Evolutionary conservation across 1,140 invertebrate species (phyloP).

Genomic region (Dufourea novaeangliae): DNA sequence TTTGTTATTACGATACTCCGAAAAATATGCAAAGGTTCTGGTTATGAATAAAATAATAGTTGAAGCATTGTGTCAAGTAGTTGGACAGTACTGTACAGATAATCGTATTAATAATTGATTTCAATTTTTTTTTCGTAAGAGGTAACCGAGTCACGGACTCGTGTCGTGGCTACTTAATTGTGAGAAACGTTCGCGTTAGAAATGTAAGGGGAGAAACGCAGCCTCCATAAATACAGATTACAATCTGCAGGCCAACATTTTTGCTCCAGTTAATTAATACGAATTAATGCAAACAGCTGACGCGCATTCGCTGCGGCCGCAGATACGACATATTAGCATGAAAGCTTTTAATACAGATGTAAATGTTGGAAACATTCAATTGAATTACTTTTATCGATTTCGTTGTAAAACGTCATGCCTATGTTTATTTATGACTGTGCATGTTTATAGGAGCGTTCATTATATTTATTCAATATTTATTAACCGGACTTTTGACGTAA

Average conservation of each 20-base stretch:
- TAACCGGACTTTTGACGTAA: too few species aligned
- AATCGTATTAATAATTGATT: not conserved
- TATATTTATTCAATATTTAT: too few species aligned
- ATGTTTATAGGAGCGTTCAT: too few species aligned
- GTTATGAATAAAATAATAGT: too few species aligned
- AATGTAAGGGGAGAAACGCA: not conserved
- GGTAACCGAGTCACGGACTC: not conserved
- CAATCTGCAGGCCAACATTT: not conserved
- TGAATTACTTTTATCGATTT: not conserved
- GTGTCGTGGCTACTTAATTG: not conserved
- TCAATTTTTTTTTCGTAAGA: not conserved
- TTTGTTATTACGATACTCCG: too few species aligned
- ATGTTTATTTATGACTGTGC: too few species aligned
- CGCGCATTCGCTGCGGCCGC: not conserved
- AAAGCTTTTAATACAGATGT: not conserved
- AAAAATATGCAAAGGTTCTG: too few species aligned
- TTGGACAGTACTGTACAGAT: not conserved
- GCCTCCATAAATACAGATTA: constrained; percentile 17
- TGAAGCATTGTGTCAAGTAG: too few species aligned
- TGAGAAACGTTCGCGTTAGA: constrained; percentile 1
- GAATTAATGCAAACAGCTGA: not conserved
- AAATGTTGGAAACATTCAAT: not conserved
- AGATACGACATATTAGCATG: not conserved
- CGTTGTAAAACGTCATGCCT: too few species aligned
- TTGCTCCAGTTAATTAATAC: not conserved